phyloP scores from a whole-genome alignment of 2,888 invertebrate genomes.

The Nowickia ferox region DNA sequence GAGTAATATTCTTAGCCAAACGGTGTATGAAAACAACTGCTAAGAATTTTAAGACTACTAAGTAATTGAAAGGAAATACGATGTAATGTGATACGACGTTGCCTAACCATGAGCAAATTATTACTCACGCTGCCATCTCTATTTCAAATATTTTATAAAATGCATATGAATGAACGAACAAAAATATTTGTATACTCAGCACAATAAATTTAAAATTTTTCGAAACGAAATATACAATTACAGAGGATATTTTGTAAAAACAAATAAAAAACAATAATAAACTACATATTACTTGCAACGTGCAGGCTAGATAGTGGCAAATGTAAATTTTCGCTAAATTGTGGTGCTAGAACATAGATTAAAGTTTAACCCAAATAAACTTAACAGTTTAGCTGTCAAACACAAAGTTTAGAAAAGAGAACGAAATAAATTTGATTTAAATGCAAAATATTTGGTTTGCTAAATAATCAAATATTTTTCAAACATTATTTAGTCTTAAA shows the following conservation, averaged over 20 bases:
- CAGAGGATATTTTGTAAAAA: not conserved
- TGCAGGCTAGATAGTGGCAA: not conserved
- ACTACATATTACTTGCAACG: not conserved
- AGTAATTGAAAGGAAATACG: no score
- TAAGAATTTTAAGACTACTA: no score
- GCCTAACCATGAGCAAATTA: not conserved
- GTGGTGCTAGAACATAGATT: not conserved
- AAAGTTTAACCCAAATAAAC: conserved; percentile 3
- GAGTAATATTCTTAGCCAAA: no score
- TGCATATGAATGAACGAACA: not conserved
- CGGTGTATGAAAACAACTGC: no score
- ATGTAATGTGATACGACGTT: no score
- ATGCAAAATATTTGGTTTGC: no score
- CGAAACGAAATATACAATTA: conserved; percentile 14
- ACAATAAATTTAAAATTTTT: conserved; percentile 28
- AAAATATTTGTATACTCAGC: conserved; percentile 2
- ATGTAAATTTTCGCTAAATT: not conserved
- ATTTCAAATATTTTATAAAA: not conserved
- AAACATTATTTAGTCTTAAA: no score
- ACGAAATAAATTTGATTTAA: no score
- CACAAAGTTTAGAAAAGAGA: not conserved
- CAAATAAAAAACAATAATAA: not conserved
- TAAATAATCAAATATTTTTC: no score
- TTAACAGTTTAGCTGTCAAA: not conserved
- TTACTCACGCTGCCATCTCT: not conserved